These are phyloP conservation scores for Xylota segnis DNA, from an alignment of 2,888 invertebrate species.

Conservation along the genomic window DNA sequence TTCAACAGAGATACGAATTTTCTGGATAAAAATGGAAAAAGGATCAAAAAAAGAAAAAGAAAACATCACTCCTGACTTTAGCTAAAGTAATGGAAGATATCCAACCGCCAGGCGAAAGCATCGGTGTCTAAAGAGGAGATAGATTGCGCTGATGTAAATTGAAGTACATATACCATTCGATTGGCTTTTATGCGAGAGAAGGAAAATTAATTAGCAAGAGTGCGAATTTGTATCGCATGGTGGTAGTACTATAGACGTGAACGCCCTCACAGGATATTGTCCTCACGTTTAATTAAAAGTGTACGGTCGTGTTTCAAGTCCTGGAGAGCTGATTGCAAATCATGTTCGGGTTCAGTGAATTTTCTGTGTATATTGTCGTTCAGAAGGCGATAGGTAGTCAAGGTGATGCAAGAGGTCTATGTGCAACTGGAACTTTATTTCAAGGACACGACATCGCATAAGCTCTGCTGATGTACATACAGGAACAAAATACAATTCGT, in stretches of 20 bases:
- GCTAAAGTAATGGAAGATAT: constrained; percentile 19
- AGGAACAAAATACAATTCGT: no score
- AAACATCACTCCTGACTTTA: neutral
- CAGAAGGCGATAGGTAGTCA: no score
- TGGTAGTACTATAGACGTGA: neutral
- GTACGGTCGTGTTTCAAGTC: neutral
- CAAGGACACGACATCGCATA: no score
- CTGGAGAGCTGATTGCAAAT: constrained; percentile 19
- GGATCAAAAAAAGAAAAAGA: neutral
- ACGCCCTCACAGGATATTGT: neutral
- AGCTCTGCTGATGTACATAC: no score
- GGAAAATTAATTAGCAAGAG: constrained; percentile 56
- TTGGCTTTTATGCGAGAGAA: neutral
- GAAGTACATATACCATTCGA: neutral
- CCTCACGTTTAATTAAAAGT: constrained; percentile 34
- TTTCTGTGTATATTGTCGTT: neutral
- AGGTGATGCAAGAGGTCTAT: no score
- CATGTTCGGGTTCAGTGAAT: neutral
- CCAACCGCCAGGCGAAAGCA: neutral
- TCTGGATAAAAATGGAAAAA: neutral
- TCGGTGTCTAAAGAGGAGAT: constrained; percentile 35
- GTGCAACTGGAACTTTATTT: no score
- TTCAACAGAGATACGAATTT: constrained; percentile 3
- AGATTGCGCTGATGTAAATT: constrained; percentile 19
- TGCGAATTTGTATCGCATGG: constrained; percentile 39